Base-by-base conservation (phyloP, 1,140 invertebrate species). In the Dreissena rostriformis region DNA sequence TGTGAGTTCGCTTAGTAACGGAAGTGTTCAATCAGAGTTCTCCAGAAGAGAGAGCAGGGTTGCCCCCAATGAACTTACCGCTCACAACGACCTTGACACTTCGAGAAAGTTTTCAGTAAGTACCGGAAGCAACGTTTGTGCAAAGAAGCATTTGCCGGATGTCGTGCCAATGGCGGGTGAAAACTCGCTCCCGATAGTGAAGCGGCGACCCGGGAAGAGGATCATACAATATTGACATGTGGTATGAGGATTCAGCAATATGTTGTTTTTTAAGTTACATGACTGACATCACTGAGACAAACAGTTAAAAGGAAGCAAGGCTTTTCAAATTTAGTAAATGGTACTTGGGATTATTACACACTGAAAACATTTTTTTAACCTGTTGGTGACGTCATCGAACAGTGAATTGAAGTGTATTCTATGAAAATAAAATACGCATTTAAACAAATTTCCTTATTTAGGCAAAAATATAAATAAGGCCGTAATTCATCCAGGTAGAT, bases 101-200 rank as follows among this genome's bases (percentile, higher is more conserved):
- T 17, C 17, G 49, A 53, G 14, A 22, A 53, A 53, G 68, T 22
- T 26, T 4, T 19, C 26, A 63, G 73, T 24, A 14, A 29, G 24
- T 53, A 61, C 11, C 14, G 14, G 1, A 8, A 61, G 49, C 22
- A 7, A 26, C 22, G 19, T 24, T 0, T 49, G n/a, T 49, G 22
- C n/a, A 15, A 53, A 49, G 19, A 81, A 73, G 39, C 79, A 81
- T 65, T 15, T 57, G 24, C 79, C 79, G 39, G 79, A 81, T 39
- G 24, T 61, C 5, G 7, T n/a, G 11, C 79, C 67, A 7, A 24
- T 26, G 11, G 51, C 24, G 1, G 79, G 79, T 6, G 79, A 81
- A 73, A 81, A 81, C 66, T 51, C 19, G 26, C 14, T 17, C n/a
- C 79, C 68, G 7, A 81, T 81, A 24, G 29, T 68, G 7, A 68